Conservation (phyloP, 2,113 vertebrate genomes). For the Malaclemys terrapin region DNA sequence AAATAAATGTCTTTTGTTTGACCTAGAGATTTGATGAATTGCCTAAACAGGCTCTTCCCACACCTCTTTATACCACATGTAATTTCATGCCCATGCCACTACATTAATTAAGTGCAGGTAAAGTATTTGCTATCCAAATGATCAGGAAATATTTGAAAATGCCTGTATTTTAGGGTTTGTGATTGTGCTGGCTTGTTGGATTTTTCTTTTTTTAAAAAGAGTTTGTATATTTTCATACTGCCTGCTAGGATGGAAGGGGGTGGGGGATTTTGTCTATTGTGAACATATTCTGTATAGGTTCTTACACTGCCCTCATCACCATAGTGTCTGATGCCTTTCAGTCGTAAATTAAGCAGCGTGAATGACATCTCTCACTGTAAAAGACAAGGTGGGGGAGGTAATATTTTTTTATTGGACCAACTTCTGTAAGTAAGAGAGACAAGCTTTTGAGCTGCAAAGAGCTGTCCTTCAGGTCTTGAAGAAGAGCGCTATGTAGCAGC, state of each 20-base stretch:
- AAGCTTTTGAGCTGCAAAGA: too few relatives aligned
- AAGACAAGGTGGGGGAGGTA: too few relatives aligned
- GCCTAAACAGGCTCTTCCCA: background rate
- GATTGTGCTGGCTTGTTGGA: background rate
- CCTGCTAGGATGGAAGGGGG: background rate
- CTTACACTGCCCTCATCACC: too few relatives aligned
- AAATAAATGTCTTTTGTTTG: background rate
- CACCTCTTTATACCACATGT: background rate
- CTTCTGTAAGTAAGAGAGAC: too few relatives aligned
- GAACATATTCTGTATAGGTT: too few relatives aligned
- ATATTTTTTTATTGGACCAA: too few relatives aligned
- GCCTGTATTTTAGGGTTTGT: background rate
- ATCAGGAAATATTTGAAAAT: conserved; percentile 10
- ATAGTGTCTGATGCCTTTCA: too few relatives aligned
- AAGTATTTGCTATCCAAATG: conserved; percentile 30
- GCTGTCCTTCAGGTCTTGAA: too few relatives aligned
- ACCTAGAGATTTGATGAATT: conserved; percentile 54
- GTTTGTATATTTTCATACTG: conserved; percentile 31
- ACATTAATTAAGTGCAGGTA: conserved; percentile 21
- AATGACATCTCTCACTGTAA: too few relatives aligned
- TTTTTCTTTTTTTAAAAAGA: background rate
- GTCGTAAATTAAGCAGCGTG: too few relatives aligned
- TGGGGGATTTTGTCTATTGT: background rate
- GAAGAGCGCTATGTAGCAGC: background rate
- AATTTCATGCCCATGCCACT: background rate